phyloP scores from a whole-genome alignment of 1,140 invertebrate genomes.

The Drosophila ironensis region DNA sequence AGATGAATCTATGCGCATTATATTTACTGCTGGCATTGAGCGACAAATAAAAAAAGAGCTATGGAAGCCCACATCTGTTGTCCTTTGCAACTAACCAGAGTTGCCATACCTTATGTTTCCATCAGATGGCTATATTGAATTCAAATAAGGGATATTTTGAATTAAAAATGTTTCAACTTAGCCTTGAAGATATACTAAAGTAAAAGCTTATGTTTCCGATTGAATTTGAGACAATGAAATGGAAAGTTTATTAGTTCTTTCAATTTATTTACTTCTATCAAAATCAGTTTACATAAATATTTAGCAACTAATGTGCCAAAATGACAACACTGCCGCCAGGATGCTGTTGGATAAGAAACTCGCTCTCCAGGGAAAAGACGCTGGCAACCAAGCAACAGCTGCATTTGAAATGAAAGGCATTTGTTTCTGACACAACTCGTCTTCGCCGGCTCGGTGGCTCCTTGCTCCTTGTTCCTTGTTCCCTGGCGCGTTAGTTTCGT shows the following conservation, averaged over 20 bases:
- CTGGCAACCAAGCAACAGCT: slow-evolving; percentile 71
- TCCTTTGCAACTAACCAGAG: slow-evolving; percentile 40
- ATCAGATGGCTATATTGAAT: too few relatives aligned
- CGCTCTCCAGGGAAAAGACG: slow-evolving; percentile 35
- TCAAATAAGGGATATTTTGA: too few relatives aligned
- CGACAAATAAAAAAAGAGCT: slow-evolving; percentile 54
- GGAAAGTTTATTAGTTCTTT: too few relatives aligned
- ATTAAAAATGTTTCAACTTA: too few relatives aligned
- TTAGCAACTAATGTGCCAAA: background rate
- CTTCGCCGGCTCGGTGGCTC: slow-evolving; percentile 53
- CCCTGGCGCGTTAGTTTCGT: slow-evolving; percentile 21
- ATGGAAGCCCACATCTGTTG: slow-evolving; percentile 62
- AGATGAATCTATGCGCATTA: slow-evolving; percentile 69
- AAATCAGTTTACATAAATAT: too few relatives aligned
- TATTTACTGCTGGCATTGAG: slow-evolving; percentile 63
- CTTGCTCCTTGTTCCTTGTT: background rate
- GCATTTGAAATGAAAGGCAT: slow-evolving; percentile 80
- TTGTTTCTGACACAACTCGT: slow-evolving; percentile 79
- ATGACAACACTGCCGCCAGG: background rate
- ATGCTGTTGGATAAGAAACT: slow-evolving; percentile 47
- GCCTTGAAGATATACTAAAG: too few relatives aligned
- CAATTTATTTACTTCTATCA: too few relatives aligned
- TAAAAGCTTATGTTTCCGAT: too few relatives aligned
- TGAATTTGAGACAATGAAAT: too few relatives aligned
- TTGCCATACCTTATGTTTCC: background rate